These are phyloP conservation scores for Drosophila kanapiae DNA, from an alignment of 1,140 invertebrate species.

Conservation along the genomic window DNA sequence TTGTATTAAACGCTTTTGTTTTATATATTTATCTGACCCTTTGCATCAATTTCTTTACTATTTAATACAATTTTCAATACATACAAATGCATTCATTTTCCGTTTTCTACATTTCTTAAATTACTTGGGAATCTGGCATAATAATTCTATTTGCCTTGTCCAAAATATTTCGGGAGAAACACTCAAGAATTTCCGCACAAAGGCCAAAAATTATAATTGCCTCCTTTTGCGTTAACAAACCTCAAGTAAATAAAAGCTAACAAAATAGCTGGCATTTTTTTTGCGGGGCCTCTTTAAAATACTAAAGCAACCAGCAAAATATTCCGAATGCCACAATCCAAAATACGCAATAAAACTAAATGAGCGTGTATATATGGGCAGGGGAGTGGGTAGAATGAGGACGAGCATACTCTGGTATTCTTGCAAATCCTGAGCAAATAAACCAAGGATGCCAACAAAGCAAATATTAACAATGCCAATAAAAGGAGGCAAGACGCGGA, in stretches of 20 bases:
- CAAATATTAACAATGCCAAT: slow-evolving; percentile 81
- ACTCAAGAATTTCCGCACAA: slow-evolving; percentile 4
- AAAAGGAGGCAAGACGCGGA: slow-evolving; percentile 49
- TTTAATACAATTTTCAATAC: neutral
- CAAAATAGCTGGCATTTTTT: slow-evolving; percentile 24
- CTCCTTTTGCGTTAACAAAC: slow-evolving; percentile 7
- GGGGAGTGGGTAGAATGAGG: slow-evolving; percentile 13
- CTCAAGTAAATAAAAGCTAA: slow-evolving; percentile 26
- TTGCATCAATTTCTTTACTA: too few species aligned
- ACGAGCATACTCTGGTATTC: slow-evolving; percentile 30
- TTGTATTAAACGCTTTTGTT: too few species aligned
- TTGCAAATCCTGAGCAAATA: slow-evolving; percentile 71
- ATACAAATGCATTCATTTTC: neutral
- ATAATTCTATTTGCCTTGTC: neutral
- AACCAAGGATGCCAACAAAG: slow-evolving; percentile 61
- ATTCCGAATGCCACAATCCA: slow-evolving; percentile 48
- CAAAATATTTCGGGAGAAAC: slow-evolving; percentile 21
- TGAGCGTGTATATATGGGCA: slow-evolving; percentile 38
- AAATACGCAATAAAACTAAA: slow-evolving; percentile 71
- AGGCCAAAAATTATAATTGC: slow-evolving; percentile 25
- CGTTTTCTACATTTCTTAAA: neutral
- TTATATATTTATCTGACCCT: too few species aligned
- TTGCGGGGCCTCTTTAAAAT: slow-evolving; percentile 28
- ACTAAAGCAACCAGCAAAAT: slow-evolving; percentile 32
- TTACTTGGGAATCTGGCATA: neutral